Conservation (phyloP, 1,140 invertebrate genomes). For the Choristoneura fumiferana region DNA sequence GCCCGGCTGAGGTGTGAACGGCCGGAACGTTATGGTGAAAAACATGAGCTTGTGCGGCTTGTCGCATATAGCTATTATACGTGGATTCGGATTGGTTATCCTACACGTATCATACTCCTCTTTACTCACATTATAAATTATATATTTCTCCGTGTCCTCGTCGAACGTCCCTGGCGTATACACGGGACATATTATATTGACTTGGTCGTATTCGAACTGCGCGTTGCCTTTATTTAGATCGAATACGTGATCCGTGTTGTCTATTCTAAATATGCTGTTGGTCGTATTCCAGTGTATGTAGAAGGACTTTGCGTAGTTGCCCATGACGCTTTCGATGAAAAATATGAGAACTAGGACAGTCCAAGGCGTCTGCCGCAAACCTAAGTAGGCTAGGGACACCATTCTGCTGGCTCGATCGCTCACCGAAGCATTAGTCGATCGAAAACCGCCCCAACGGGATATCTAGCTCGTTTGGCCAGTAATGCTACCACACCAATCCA, state of each 20-base stretch:
- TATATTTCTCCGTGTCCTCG: conserved; percentile 95
- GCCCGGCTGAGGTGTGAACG: conserved; percentile 96
- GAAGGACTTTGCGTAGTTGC: conserved; percentile 89
- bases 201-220: conserved; percentile 96
- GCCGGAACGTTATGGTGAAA: conserved; percentile 97
- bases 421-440: conserved; percentile 55
- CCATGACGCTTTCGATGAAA: conserved; percentile 88
- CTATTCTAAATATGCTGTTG: conserved; percentile 96
- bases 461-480: conserved; percentile 6
- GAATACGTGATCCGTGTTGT: conserved; percentile 98
- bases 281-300: conserved; percentile 93
- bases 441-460: conserved; percentile 24
- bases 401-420: conserved; percentile 54
- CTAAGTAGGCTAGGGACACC: conserved; percentile 68
- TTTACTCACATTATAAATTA: conserved; percentile 97
- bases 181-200: conserved; percentile 96
- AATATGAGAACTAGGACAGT: conserved; percentile 82
- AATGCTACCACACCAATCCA: conserved; percentile 59
- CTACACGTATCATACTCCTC: conserved; percentile 97
- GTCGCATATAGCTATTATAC: conserved; percentile 96
- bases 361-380: conserved; percentile 68
- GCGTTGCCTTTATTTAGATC: conserved; percentile 96
- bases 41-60: conserved; percentile 96
- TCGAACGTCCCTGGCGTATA: conserved; percentile 92
- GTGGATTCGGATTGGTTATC: conserved; percentile 95